phyloP scores from a whole-genome alignment of 2,888 invertebrate species.

The Scaptodrosophila latifasciaeformis region DNA sequence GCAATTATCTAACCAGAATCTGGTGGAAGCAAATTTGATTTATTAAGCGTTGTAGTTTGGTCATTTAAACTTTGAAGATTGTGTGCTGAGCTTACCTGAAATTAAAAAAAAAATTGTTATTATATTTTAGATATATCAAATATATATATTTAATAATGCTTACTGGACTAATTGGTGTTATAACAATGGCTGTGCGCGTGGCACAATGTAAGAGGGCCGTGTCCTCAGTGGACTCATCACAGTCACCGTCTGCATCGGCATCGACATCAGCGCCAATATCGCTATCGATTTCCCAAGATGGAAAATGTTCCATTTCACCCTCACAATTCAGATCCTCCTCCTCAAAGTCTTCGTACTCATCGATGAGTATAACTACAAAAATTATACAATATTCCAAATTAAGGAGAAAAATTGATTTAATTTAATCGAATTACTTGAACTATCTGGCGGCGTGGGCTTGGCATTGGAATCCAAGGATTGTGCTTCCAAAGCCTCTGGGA shows the following conservation, averaged over 20 bases:
- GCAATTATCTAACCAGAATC: constrained; percentile 69
- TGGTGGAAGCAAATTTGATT: constrained; percentile 73
- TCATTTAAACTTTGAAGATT: constrained; percentile 73
- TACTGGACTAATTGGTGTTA: constrained; percentile 76
- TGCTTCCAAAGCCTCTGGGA: constrained; percentile 76
- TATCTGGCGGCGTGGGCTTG: constrained; percentile 78
- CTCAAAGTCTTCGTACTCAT: constrained; percentile 75
- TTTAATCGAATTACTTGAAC: constrained; percentile 78
- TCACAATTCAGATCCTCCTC: constrained; percentile 75
- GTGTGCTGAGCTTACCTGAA: constrained; percentile 74
- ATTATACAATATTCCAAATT: not conserved
- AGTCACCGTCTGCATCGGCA: constrained; percentile 74
- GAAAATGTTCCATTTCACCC: constrained; percentile 75
- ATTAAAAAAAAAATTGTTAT: not conserved
- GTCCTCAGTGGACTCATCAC: constrained; percentile 77
- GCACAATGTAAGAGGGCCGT: constrained; percentile 77
- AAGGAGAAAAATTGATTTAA: constrained; percentile 10
- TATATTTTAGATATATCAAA: not conserved
- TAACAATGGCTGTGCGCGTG: constrained; percentile 76
- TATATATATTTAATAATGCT: constrained; percentile 21
- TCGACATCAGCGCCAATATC: constrained; percentile 75
- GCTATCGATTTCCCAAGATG: constrained; percentile 76
- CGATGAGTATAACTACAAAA: constrained; percentile 73
- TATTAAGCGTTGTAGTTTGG: constrained; percentile 71
- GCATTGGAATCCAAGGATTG: constrained; percentile 73